A percentile compares a stretch with the other conserved stretches of the same genome.
Evolutionary conservation across 2,797 vertebrate species (phyloP).

Genomic region (Sebastes oblongus): DNA sequence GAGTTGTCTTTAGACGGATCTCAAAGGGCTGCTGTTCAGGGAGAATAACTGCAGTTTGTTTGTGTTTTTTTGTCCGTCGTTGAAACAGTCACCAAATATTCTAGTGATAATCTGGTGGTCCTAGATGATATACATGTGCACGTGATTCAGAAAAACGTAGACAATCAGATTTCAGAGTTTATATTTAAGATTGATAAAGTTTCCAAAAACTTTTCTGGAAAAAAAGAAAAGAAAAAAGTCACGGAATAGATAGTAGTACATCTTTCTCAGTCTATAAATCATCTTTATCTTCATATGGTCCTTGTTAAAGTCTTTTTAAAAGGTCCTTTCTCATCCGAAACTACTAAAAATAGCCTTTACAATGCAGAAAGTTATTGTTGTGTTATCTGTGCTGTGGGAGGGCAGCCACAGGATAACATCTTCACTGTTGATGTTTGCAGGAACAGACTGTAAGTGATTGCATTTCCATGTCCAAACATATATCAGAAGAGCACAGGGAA

Average conservation of each 20-base stretch:
- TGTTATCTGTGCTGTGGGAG: slow-evolving; percentile 11
- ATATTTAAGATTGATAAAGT: not conserved
- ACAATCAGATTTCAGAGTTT: not conserved
- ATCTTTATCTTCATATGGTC: not conserved
- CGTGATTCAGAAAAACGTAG: not conserved
- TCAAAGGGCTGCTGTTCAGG: slow-evolving; percentile 3
- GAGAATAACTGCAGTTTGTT: slow-evolving; percentile 1
- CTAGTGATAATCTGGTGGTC: not conserved
- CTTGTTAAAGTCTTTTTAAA: slow-evolving; percentile 2
- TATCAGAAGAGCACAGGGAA: not conserved
- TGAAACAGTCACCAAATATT: not conserved
- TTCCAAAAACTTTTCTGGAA: not conserved
- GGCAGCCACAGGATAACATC: slow-evolving; percentile 33
- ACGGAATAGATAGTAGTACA: not conserved
- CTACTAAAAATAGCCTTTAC: not conserved
- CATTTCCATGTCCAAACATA: slow-evolving; percentile 13
- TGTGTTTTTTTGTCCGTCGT: not conserved
- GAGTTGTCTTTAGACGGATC: slow-evolving; percentile 1
- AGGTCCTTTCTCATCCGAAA: not conserved
- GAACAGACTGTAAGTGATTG: not conserved
- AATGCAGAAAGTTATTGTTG: slow-evolving; percentile 24
- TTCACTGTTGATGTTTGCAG: slow-evolving; percentile 49
- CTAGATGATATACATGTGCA: not conserved
- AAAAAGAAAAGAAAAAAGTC: not conserved
- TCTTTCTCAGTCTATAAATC: not conserved